These are phyloP conservation scores for Neomicropteryx cornuta DNA, from an alignment of 1,140 invertebrate genomes.

Conservation along the genomic window DNA sequence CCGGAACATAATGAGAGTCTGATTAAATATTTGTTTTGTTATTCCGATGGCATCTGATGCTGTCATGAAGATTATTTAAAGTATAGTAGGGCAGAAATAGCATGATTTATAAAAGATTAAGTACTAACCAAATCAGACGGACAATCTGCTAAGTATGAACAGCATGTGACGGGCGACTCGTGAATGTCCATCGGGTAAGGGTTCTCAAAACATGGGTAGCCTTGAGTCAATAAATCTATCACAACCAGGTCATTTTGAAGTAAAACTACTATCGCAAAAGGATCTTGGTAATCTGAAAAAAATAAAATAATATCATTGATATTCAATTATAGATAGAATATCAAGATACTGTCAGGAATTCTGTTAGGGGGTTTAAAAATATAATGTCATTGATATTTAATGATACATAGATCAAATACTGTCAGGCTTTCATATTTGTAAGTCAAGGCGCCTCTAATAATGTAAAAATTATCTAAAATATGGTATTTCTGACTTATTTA, in stretches of 20 bases:
- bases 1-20: no score
- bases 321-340: no score
- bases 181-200: conserved; percentile 99
- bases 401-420: no score
- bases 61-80: no score
- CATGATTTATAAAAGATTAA: neutral
- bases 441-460: neutral
- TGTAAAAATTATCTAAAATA: conserved; percentile 2
- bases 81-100: no score
- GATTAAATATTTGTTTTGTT: no score
- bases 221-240: conserved; percentile 87
- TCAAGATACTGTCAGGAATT: no score
- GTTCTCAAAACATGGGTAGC: conserved; percentile 98
- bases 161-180: conserved; percentile 93
- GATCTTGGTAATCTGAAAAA: conserved; percentile 85
- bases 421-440: neutral
- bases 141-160: conserved; percentile 93
- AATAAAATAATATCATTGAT: conserved; percentile 6
- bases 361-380: neutral
- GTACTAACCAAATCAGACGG: conserved; percentile 81
- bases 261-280: conserved; percentile 93
- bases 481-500: conserved; percentile 1
- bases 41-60: no score
- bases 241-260: conserved; percentile 97
- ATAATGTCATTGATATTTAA: neutral